phyloP scores from a whole-genome alignment of 2,113 vertebrate species.

The Candoia aspera region DNA sequence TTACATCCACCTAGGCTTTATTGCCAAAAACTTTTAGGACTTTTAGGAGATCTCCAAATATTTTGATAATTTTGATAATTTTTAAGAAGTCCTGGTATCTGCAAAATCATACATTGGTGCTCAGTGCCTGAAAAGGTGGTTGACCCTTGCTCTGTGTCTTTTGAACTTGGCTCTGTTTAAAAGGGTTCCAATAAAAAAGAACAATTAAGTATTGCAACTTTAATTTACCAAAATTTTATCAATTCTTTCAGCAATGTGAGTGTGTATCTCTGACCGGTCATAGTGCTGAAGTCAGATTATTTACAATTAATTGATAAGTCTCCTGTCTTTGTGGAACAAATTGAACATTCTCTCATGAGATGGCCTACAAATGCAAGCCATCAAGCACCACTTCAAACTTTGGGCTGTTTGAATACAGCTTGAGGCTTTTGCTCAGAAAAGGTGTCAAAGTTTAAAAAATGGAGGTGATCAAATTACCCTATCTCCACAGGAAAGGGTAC shows the following conservation, averaged over 20 bases:
- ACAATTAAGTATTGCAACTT: slow-evolving; percentile 5
- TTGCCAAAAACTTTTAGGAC: background rate
- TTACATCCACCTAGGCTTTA: background rate
- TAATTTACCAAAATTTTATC: background rate
- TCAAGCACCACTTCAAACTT: slow-evolving; percentile 65
- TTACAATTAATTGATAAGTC: background rate
- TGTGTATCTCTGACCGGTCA: background rate
- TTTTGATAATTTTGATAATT: background rate
- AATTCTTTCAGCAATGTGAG: background rate
- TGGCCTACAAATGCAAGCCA: slow-evolving; percentile 61
- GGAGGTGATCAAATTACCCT: slow-evolving; percentile 79
- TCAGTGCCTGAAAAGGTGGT: background rate
- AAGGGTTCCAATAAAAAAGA: background rate
- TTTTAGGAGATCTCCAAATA: background rate
- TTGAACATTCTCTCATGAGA: slow-evolving; percentile 60
- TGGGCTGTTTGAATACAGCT: slow-evolving; percentile 70
- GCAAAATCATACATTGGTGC: background rate
- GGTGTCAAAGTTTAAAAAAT: slow-evolving; percentile 68
- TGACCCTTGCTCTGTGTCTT: background rate
- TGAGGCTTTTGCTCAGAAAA: slow-evolving; percentile 64
- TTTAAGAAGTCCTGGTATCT: background rate
- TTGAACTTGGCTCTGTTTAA: background rate
- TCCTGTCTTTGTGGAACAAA: slow-evolving; percentile 14
- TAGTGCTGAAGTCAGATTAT: background rate
- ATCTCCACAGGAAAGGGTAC: slow-evolving; percentile 73